A percentile compares a stretch with the other conserved stretches of the same genome.
Evolutionary conservation across 64 coral and sea anemone species (phyloP).

Genomic region (Actinia equina): DNA sequence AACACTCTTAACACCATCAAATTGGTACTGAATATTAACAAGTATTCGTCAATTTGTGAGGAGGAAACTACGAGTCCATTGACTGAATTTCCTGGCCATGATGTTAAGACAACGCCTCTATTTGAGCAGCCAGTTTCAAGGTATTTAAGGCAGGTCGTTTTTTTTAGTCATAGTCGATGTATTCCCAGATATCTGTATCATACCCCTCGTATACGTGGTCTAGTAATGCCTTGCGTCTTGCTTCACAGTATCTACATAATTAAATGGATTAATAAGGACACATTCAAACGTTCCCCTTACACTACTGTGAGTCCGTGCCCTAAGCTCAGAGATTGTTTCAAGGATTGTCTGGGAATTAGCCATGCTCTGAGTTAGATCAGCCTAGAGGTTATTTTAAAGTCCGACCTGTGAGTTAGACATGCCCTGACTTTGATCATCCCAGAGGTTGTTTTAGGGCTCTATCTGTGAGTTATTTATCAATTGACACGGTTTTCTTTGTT

Average conservation of each 20-base stretch:
- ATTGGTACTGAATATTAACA: background rate
- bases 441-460: too few relatives aligned
- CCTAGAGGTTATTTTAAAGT: too few relatives aligned
- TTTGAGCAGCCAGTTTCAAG: background rate
- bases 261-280: background rate
- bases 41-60: background rate
- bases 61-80: background rate
- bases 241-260: conserved; percentile 87
- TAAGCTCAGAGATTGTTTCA: too few relatives aligned
- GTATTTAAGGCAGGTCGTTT: background rate
- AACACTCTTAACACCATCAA: background rate
- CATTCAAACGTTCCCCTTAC: too few relatives aligned
- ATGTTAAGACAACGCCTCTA: background rate
- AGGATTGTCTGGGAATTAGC: too few relatives aligned
- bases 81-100: background rate
- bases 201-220: conserved; percentile 98
- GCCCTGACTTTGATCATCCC: too few relatives aligned
- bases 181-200: conserved; percentile 97
- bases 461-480: too few relatives aligned
- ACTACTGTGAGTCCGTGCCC: too few relatives aligned
- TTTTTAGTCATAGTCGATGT: conserved; percentile 73
- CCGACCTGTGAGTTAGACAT: too few relatives aligned
- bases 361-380: too few relatives aligned
- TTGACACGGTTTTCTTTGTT: too few relatives aligned
- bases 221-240: conserved; percentile 86